phyloP scores from a whole-genome alignment of 2,113 vertebrate species.

The Pholis gunnellus region DNA sequence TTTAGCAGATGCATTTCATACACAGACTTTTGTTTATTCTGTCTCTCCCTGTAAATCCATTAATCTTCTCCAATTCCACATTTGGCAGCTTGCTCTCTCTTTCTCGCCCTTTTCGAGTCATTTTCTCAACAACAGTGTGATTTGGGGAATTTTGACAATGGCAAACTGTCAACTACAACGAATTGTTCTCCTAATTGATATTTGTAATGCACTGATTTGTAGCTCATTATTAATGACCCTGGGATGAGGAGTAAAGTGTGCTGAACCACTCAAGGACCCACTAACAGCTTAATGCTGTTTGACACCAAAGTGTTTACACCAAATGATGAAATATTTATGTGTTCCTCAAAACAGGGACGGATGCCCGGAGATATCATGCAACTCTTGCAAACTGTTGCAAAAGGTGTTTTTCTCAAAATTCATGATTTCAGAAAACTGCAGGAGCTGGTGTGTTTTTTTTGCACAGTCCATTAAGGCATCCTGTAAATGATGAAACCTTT shows the following conservation, averaged over 20 bases:
- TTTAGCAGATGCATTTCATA: neutral
- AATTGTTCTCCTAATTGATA: neutral
- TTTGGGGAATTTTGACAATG: neutral
- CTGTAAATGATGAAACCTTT: neutral
- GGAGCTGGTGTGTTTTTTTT: neutral
- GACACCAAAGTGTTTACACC: neutral
- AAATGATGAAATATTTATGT: neutral
- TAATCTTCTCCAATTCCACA: neutral
- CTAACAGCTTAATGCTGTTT: neutral
- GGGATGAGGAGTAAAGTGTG: neutral
- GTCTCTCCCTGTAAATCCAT: neutral
- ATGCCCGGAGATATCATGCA: neutral
- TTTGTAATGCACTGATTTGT: neutral
- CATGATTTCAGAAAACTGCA: neutral
- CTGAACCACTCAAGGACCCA: too few species aligned
- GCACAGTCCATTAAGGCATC: neutral
- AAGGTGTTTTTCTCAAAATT: neutral
- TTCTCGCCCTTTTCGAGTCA: neutral
- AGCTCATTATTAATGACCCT: neutral
- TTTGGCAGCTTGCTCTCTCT: neutral
- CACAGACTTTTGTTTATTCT: neutral
- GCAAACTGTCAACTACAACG: neutral
- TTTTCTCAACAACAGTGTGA: neutral
- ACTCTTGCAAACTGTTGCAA: neutral
- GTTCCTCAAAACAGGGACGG: neutral